phyloP scores from a whole-genome alignment of 1,140 invertebrate genomes.

The Solenopsis fugax region DNA sequence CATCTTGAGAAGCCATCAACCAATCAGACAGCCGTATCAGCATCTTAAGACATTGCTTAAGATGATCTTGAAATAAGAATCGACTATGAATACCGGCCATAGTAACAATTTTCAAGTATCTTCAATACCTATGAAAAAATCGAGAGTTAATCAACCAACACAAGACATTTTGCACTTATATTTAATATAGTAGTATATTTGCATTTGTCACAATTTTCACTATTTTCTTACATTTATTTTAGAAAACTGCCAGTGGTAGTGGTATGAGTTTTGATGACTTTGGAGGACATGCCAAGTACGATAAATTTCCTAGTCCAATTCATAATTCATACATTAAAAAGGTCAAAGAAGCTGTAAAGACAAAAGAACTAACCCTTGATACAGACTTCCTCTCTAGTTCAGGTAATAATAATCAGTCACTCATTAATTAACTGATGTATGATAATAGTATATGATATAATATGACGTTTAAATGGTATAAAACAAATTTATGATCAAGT shows the following conservation, averaged over 20 bases:
- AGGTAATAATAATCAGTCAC: constrained; percentile 61
- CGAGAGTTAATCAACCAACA: constrained; percentile 24
- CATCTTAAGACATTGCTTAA: no score
- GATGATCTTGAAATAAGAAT: no score
- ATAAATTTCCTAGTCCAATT: constrained; percentile 75
- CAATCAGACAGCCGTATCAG: no score
- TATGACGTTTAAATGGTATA: not conserved
- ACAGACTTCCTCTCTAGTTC: no score
- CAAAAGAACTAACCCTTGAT: constrained; percentile 67
- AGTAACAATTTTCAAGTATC: constrained; percentile 70
- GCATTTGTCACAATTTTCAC: not conserved
- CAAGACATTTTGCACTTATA: not conserved
- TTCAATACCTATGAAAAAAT: constrained; percentile 66
- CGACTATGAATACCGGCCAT: no score
- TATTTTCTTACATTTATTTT: not conserved
- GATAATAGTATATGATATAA: no score
- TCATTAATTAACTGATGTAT: constrained; percentile 48
- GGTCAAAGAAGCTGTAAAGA: constrained; percentile 59
- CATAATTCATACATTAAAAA: constrained; percentile 28
- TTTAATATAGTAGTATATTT: no score
- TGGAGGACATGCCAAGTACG: constrained; percentile 80
- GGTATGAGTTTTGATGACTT: constrained; percentile 78
- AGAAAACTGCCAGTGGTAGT: not conserved
- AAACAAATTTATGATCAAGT: not conserved
- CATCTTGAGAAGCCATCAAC: no score